Evolutionary conservation across 2,113 vertebrate species (phyloP).

Genomic region (Erythrolamprus reginae): DNA sequence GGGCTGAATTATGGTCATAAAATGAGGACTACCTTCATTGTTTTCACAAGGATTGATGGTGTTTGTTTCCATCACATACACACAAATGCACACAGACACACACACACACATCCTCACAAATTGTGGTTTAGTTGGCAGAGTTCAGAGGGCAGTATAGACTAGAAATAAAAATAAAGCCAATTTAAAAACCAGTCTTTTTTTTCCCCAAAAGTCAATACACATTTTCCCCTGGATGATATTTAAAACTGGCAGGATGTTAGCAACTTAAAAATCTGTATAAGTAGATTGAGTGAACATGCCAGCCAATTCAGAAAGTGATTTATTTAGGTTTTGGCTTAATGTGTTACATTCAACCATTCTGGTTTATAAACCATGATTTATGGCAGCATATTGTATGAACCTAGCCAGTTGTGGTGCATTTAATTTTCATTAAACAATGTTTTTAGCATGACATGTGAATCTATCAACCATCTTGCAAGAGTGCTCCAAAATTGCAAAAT

Average conservation of each 20-base stretch:
- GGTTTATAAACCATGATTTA: neutral
- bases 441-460: neutral
- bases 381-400: neutral
- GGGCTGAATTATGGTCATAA: no score
- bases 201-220: neutral
- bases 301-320: neutral
- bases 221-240: neutral
- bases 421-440: neutral
- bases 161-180: neutral
- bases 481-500: neutral
- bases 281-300: neutral
- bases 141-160: neutral
- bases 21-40: neutral
- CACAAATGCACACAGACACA: neutral
- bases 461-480: neutral
- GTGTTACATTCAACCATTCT: neutral
- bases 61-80: neutral
- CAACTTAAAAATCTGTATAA: neutral
- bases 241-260: neutral
- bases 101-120: neutral
- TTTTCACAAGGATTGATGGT: neutral
- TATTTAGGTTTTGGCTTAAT: neutral
- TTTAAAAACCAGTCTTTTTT: neutral
- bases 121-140: neutral
- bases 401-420: neutral